A percentile compares a stretch with the other conserved stretches of the same genome.
phyloP scores from a whole-genome alignment of 92 coral and sea anemone species.

The Chrysogorgia sp. region DNA sequence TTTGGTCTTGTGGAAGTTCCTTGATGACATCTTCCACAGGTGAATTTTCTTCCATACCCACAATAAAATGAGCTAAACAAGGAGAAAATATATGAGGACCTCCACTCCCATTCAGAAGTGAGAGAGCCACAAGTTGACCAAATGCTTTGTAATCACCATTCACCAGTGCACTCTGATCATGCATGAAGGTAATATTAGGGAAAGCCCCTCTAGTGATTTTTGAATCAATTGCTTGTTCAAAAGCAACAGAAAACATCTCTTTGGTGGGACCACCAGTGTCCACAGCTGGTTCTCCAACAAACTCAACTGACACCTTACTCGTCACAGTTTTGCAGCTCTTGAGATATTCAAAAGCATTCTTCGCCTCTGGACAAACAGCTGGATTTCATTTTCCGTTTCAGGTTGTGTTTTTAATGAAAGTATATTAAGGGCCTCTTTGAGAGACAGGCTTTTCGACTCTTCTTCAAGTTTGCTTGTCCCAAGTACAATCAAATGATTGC shows the following conservation, averaged over 20 bases:
- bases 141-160: conserved; percentile 49
- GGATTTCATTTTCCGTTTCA: conserved; percentile 21
- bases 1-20: conserved; percentile 33
- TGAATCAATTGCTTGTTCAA: conserved; percentile 35
- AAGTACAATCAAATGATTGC: not conserved
- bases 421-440: not conserved
- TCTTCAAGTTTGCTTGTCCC: not conserved
- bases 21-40: not conserved
- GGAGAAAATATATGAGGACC: conserved; percentile 60
- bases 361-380: conserved; percentile 31
- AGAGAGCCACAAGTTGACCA: conserved; percentile 62
- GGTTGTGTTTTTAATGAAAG: conserved; percentile 25
- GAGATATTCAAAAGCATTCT: conserved; percentile 40
- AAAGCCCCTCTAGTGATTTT: conserved; percentile 51
- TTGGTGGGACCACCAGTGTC: conserved; percentile 53
- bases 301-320: conserved; percentile 21
- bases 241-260: conserved; percentile 45
- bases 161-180: conserved; percentile 54
- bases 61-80: conserved; percentile 46
- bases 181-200: conserved; percentile 60
- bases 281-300: conserved; percentile 52
- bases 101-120: conserved; percentile 59
- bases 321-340: conserved; percentile 2
- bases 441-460: not conserved
- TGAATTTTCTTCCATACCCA: conserved; percentile 23